Conservation (phyloP, 1,140 invertebrate species). For the Eriocheir sinensis region DNA sequence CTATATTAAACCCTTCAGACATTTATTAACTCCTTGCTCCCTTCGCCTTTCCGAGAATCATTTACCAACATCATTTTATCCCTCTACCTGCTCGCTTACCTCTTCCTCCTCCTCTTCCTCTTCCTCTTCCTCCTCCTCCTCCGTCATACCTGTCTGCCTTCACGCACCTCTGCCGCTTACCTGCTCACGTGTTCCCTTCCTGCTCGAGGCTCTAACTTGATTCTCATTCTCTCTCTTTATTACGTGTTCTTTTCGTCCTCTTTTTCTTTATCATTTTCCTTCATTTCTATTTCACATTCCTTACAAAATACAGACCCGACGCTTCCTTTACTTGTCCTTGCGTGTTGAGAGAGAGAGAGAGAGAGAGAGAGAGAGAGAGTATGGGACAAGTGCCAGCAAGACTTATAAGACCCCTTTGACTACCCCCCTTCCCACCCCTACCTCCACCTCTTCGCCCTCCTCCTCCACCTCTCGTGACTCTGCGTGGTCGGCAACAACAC, state of each 20-base stretch:
- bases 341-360: neutral
- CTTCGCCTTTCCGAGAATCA: neutral
- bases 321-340: neutral
- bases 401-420: neutral
- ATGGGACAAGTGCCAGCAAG: slow-evolving; percentile 14
- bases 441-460: neutral
- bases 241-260: neutral
- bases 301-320: too few relatives aligned
- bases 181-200: neutral
- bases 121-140: neutral
- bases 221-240: too few relatives aligned
- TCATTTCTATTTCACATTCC: neutral
- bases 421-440: neutral
- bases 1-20: neutral
- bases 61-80: too few relatives aligned
- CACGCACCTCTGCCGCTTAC: neutral
- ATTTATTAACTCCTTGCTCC: neutral
- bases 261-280: neutral
- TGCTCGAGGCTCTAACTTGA: too few relatives aligned
- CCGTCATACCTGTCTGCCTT: neutral
- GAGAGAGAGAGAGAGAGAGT: neutral
- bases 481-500: neutral
- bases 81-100: neutral
- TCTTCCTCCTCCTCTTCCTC: too few relatives aligned
- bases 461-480: neutral